These are phyloP conservation scores for Carassius carassius DNA, from an alignment of 2,113 vertebrate genomes.

Conservation along the genomic window DNA sequence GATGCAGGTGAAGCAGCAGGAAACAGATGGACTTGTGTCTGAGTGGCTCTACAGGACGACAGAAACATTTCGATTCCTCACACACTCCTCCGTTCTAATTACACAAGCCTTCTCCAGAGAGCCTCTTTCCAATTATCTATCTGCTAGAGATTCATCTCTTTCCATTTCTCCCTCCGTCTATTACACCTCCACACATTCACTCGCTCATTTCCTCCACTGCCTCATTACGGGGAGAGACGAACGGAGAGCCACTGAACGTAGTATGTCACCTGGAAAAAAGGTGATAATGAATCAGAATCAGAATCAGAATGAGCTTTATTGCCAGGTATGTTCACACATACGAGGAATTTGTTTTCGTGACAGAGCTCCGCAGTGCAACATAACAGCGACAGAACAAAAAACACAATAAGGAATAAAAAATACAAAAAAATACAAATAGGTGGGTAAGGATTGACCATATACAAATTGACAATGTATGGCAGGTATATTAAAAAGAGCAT, in stretches of 20 bases:
- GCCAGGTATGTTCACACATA: no score
- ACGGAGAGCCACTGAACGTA: neutral
- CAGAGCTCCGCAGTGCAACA: no score
- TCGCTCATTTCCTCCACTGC: conserved; percentile 13
- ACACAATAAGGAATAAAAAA: no score
- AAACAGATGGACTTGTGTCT: conserved; percentile 23
- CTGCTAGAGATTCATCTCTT: conserved; percentile 60
- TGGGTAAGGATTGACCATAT: no score
- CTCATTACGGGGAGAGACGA: conserved; percentile 11
- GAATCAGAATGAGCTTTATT: no score
- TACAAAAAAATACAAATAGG: no score
- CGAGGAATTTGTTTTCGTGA: no score
- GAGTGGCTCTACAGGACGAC: conserved; percentile 17
- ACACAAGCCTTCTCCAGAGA: conserved; percentile 54
- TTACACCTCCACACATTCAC: conserved; percentile 13
- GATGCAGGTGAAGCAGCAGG: conserved; percentile 9
- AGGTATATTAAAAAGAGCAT: no score
- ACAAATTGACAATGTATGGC: no score
- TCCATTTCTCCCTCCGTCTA: conserved; percentile 33
- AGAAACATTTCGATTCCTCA: conserved; percentile 43
- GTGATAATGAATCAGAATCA: no score
- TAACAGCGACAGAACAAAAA: no score
- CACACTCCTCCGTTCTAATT: conserved; percentile 41
- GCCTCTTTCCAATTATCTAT: conserved; percentile 70
- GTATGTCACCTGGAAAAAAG: conserved; percentile 21